These are phyloP conservation scores for Planiliza haematocheilus DNA, from an alignment of 2,113 vertebrate species.

Conservation along the genomic window DNA sequence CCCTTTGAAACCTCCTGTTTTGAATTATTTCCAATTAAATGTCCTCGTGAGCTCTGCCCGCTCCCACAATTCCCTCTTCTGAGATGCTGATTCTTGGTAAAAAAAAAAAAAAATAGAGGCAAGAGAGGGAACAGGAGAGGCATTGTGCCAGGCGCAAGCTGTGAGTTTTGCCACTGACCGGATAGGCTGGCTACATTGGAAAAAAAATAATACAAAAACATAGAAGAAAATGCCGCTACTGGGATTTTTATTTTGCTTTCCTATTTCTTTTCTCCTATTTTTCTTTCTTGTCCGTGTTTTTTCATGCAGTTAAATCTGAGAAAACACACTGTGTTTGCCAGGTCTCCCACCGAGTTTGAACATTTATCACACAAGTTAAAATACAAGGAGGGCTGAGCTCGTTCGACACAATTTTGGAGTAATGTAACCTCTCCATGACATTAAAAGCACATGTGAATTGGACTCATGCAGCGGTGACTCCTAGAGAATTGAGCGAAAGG, in stretches of 20 bases:
- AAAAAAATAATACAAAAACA: slow-evolving; percentile 56
- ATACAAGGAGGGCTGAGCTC: neutral
- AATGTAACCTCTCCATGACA: slow-evolving; percentile 1
- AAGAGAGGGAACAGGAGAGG: neutral
- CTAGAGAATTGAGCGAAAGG: neutral
- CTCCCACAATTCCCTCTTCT: neutral
- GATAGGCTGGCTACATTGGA: slow-evolving; percentile 24
- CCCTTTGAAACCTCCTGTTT: neutral
- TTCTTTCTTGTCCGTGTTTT: slow-evolving; percentile 4
- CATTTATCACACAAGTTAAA: slow-evolving; percentile 27
- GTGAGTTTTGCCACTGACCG: slow-evolving; percentile 62
- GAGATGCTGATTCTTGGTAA: slow-evolving; percentile 1
- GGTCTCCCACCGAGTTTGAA: slow-evolving; percentile 30
- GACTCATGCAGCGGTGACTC: neutral
- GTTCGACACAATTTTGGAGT: slow-evolving; percentile 8
- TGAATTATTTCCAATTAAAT: neutral
- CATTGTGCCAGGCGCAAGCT: slow-evolving; percentile 48
- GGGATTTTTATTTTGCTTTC: slow-evolving; percentile 44
- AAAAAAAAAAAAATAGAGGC: slow-evolving; percentile 45
- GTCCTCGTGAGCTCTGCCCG: neutral
- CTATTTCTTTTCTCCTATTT: slow-evolving; percentile 41
- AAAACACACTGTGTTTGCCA: slow-evolving; percentile 11
- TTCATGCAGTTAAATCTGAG: slow-evolving; percentile 26
- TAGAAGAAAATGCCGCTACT: slow-evolving; percentile 31
- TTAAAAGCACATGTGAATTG: slow-evolving; percentile 8